Conservation (phyloP, 2,888 invertebrate genomes). For the Eupeodes latifasciatus region DNA sequence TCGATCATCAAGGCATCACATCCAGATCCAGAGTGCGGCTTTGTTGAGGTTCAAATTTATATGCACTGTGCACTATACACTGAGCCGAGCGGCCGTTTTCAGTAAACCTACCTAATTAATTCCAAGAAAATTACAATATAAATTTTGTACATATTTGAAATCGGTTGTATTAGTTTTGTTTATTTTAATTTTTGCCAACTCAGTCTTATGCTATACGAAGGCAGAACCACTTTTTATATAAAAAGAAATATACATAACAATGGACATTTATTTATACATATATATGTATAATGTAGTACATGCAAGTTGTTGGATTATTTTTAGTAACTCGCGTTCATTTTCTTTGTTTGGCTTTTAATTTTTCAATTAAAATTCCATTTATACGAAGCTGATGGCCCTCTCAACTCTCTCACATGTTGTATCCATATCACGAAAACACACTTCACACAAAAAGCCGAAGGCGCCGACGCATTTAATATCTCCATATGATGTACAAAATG, state of each 20-base stretch:
- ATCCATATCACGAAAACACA: constrained; percentile 74
- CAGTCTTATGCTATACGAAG: too few species aligned
- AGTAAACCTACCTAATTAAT: too few species aligned
- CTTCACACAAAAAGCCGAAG: constrained; percentile 71
- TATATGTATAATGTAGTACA: not conserved
- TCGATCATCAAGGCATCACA: too few species aligned
- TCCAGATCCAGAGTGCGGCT: too few species aligned
- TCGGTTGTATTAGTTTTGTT: too few species aligned
- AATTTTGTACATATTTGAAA: too few species aligned
- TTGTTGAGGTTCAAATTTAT: too few species aligned
- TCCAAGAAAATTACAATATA: too few species aligned
- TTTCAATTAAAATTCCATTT: constrained; percentile 74
- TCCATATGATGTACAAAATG: constrained; percentile 55
- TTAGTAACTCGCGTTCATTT: constrained; percentile 53
- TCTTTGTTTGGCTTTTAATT: constrained; percentile 70
- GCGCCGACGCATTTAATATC: constrained; percentile 69
- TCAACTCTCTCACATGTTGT: constrained; percentile 41
- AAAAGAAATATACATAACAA: not conserved
- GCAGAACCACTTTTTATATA: too few species aligned
- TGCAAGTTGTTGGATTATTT: constrained; percentile 59
- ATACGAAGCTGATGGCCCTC: constrained; percentile 43
- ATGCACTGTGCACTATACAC: too few species aligned
- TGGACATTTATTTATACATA: constrained; percentile 1
- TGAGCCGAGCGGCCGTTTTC: too few species aligned
- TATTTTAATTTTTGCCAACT: too few species aligned